Evolutionary conservation across 2,888 invertebrate species (phyloP).

Genomic region (Anorthoa munda): DNA sequence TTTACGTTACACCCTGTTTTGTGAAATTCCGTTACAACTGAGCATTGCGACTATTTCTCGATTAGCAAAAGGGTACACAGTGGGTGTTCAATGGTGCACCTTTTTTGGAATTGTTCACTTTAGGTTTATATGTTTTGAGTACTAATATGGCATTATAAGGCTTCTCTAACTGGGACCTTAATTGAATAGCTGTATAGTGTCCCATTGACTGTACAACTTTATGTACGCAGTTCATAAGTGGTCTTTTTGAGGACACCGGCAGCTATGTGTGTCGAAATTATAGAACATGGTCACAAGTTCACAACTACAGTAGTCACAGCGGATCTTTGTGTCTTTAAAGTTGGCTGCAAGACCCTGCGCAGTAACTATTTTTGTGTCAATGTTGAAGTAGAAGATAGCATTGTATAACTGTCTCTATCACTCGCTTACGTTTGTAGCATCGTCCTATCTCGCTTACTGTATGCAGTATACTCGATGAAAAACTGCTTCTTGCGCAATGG

Average conservation of each 20-base stretch:
- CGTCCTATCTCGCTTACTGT: too few species aligned
- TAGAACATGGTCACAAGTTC: background rate
- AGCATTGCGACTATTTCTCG: conserved; percentile 14
- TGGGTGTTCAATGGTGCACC: conserved; percentile 38
- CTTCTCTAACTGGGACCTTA: conserved; percentile 1
- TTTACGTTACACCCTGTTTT: too few species aligned
- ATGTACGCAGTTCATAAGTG: conserved; percentile 1
- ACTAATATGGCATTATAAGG: conserved; percentile 17
- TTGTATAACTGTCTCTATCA: too few species aligned
- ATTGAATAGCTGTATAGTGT: background rate
- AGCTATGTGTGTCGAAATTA: background rate
- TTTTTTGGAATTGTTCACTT: conserved; percentile 38
- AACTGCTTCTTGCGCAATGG: too few species aligned
- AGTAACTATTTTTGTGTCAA: too few species aligned
- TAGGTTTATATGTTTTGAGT: conserved; percentile 20
- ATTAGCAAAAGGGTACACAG: conserved; percentile 10
- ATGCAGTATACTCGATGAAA: too few species aligned
- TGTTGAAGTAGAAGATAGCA: too few species aligned
- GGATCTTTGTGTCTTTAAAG: too few species aligned
- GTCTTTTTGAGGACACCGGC: background rate
- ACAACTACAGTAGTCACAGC: too few species aligned
- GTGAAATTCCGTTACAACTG: conserved; percentile 14
- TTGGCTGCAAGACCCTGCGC: too few species aligned
- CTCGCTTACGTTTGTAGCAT: too few species aligned
- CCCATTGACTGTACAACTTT: background rate